Conservation (phyloP, 2,113 vertebrate genomes). For the Desmodus rotundus region DNA sequence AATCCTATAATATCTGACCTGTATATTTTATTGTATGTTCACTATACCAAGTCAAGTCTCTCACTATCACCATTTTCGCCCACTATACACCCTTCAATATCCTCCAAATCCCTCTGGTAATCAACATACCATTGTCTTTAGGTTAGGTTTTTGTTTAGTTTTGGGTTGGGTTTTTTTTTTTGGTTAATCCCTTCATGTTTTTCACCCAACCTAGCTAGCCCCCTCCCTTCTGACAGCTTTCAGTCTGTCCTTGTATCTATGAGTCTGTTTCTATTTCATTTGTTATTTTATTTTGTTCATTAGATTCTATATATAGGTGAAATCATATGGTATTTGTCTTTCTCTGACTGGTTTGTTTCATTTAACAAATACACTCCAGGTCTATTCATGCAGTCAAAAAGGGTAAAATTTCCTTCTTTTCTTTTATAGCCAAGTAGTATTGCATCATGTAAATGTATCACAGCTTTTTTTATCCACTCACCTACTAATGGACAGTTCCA, state of each 20-base stretch:
- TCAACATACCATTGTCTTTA: background rate
- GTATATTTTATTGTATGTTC: background rate
- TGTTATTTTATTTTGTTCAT: background rate
- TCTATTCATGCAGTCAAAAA: background rate
- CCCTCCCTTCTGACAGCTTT: background rate
- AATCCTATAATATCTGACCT: background rate
- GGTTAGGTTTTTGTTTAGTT: background rate
- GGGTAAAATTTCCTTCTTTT: background rate
- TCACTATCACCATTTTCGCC: background rate
- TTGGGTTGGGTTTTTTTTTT: too few relatives aligned
- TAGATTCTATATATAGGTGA: background rate
- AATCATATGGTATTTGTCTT: background rate
- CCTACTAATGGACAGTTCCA: too few relatives aligned
- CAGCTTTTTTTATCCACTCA: too few relatives aligned
- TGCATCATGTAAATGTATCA: background rate
- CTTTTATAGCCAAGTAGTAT: background rate
- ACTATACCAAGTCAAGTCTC: background rate
- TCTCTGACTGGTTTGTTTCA: background rate
- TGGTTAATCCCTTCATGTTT: background rate
- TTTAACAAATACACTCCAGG: too few relatives aligned
- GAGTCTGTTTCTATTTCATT: background rate
- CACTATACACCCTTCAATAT: background rate
- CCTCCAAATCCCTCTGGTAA: background rate
- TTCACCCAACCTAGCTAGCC: too few relatives aligned
- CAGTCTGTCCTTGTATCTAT: background rate